phyloP scores from a whole-genome alignment of 1,140 invertebrate species.

The Platorchestia sp. region DNA sequence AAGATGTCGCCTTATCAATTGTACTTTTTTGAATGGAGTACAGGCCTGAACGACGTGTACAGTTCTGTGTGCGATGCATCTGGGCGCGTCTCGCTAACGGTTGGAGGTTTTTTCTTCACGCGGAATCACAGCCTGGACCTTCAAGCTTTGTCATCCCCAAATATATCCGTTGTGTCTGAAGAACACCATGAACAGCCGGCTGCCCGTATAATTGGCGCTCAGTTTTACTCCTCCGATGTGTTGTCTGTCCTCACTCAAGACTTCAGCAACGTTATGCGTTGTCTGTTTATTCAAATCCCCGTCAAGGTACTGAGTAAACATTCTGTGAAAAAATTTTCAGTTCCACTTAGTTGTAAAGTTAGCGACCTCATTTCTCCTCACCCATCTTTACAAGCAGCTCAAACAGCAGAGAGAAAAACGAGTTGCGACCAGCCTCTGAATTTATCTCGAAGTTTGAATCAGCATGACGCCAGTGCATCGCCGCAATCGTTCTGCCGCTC shows the following conservation, averaged over 20 bases:
- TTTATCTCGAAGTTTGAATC: slow-evolving; percentile 44
- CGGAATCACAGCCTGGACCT: not conserved
- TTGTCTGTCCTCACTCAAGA: slow-evolving; percentile 80
- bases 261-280: slow-evolving; percentile 48
- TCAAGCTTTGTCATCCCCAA: slow-evolving; percentile 1
- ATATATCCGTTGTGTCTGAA: not conserved
- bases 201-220: slow-evolving; percentile 75
- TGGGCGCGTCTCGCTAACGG: not conserved
- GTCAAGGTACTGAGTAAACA: not conserved
- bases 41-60: slow-evolving; percentile 22
- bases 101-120: slow-evolving; percentile 6
- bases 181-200: not conserved
- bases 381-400: not conserved
- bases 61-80: not conserved
- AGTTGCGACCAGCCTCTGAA: not conserved
- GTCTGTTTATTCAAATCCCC: slow-evolving; percentile 2
- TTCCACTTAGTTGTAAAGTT: not conserved
- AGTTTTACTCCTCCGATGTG: slow-evolving; percentile 86
- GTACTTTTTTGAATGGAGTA: slow-evolving; percentile 27
- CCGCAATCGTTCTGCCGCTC: slow-evolving; percentile 61
- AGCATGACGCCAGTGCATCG: slow-evolving; percentile 59
- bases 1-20: not conserved
- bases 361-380: not conserved
- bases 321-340: not conserved
- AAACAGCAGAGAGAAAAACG: not conserved